phyloP scores from a whole-genome alignment of 2,797 vertebrate genomes.

The Lacerta agilis region DNA sequence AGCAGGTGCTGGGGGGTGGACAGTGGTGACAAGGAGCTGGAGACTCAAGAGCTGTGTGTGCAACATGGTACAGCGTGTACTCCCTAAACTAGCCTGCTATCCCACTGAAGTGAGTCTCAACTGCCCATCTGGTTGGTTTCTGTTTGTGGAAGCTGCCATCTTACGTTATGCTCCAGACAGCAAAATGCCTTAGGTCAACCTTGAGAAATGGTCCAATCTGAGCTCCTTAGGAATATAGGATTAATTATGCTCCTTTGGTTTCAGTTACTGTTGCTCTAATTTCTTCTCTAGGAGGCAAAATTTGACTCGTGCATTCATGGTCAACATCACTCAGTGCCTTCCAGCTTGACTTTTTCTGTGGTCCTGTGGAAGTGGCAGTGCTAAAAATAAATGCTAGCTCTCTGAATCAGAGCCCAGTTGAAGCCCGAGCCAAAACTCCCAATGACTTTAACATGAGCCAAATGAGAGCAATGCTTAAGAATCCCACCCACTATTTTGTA shows the following conservation, averaged over 20 bases:
- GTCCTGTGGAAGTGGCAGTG: not conserved
- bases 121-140: too few species aligned
- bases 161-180: too few species aligned
- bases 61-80: too few species aligned
- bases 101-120: too few species aligned
- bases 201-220: not conserved
- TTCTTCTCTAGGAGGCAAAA: not conserved
- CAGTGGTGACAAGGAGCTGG: too few species aligned
- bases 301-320: not conserved
- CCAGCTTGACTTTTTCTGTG: not conserved
- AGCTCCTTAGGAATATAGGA: not conserved
- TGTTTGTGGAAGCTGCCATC: too few species aligned
- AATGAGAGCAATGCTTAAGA: slow-evolving; percentile 23
- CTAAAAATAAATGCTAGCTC: not conserved
- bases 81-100: too few species aligned
- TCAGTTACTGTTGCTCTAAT: not conserved
- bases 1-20: too few species aligned
- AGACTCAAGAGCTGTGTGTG: too few species aligned
- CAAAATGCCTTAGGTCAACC: too few species aligned
- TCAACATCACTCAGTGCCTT: not conserved
- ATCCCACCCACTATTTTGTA: not conserved
- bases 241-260: not conserved
- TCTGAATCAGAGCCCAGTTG: slow-evolving; percentile 8
- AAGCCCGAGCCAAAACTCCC: not conserved
- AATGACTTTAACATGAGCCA: not conserved